These are phyloP conservation scores for Ariolimax columbianus DNA, from an alignment of 2,888 invertebrate species.

Conservation along the genomic window DNA sequence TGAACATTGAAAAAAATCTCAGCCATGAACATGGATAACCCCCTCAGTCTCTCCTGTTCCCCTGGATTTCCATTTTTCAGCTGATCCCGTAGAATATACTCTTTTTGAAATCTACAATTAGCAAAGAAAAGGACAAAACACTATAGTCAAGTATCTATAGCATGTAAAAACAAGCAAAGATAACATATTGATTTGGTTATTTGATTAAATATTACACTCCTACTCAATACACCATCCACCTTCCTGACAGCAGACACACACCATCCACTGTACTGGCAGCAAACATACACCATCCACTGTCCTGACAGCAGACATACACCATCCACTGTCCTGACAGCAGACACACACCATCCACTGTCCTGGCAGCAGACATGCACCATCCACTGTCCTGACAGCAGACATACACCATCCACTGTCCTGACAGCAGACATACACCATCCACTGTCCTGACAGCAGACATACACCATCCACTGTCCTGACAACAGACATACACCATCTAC, in stretches of 20 bases:
- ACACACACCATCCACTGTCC: background rate
- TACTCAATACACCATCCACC: no score
- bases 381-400: no score
- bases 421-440: no score
- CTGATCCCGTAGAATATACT: conserved; percentile 70
- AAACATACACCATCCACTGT: background rate
- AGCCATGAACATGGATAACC: conserved; percentile 90
- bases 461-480: no score
- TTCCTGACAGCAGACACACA: no score
- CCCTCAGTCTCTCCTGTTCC: conserved; percentile 80
- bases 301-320: no score
- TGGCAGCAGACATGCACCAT: background rate
- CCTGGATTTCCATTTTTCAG: conserved; percentile 65
- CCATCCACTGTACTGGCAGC: background rate
- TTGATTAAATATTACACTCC: no score
- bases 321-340: no score
- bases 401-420: no score
- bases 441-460: no score
- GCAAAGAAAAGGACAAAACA: background rate
- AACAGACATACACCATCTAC: no score
- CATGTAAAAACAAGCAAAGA: background rate
- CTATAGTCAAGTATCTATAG: no score
- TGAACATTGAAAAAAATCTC: conserved; percentile 84
- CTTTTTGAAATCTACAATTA: conserved; percentile 74
- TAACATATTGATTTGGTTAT: background rate